These are phyloP conservation scores for Muricea muricata DNA, from an alignment of 92 coral and sea anemone species.

Conservation along the genomic window DNA sequence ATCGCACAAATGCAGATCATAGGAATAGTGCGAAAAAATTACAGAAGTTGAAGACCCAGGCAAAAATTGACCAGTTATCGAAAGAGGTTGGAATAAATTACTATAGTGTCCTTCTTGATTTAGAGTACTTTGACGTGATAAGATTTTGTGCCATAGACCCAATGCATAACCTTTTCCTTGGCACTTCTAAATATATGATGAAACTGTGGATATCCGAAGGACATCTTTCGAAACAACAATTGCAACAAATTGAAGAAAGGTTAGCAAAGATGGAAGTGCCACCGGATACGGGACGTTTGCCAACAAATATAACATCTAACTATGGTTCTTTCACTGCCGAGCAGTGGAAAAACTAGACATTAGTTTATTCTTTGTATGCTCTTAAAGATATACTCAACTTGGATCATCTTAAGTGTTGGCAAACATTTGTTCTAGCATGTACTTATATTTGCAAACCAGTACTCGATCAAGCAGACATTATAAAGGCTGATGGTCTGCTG, in stretches of 20 bases:
- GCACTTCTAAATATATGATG: background rate
- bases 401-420: background rate
- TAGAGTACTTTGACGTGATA: background rate
- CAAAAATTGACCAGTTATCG: background rate
- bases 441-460: conserved; percentile 26
- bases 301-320: conserved; percentile 66
- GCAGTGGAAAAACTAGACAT: conserved; percentile 18
- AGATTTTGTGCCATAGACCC: background rate
- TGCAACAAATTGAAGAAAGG: too few relatives aligned
- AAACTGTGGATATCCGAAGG: conserved; percentile 32
- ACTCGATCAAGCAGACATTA: background rate
- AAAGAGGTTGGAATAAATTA: conserved; percentile 13
- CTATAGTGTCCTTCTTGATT: background rate
- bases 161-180: background rate
- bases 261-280: conserved; percentile 45
- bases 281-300: conserved; percentile 66
- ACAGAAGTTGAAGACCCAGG: conserved; percentile 40
- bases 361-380: conserved; percentile 1
- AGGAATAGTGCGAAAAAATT: conserved; percentile 23
- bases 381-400: background rate
- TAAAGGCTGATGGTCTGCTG: conserved; percentile 1
- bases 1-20: conserved; percentile 45
- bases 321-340: conserved; percentile 75
- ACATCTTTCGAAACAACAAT: too few relatives aligned
- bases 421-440: conserved; percentile 8